These are phyloP conservation scores for Petrocephalus microphthalmus DNA, from an alignment of 2,113 vertebrate species.

Conservation along the genomic window DNA sequence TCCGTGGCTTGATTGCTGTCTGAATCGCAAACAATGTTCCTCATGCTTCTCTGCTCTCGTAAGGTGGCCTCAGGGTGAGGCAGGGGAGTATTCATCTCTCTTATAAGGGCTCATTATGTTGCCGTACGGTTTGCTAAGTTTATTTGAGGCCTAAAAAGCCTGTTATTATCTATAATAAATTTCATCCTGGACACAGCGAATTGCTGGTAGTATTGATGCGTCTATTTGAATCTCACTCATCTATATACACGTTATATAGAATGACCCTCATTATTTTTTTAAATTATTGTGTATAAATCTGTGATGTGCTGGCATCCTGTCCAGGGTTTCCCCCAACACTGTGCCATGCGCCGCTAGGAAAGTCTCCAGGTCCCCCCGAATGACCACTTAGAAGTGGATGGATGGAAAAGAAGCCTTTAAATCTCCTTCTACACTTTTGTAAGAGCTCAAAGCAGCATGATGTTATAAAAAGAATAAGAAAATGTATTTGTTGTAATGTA, in stretches of 20 bases:
- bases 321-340: background rate
- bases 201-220: background rate
- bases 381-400: background rate
- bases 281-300: background rate
- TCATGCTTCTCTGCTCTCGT: background rate
- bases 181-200: constrained; percentile 2
- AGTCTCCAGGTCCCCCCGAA: background rate
- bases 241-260: background rate
- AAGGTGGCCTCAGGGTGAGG: background rate
- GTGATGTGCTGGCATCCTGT: background rate
- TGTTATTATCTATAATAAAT: constrained; percentile 16
- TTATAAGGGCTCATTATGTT: constrained; percentile 12
- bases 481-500: background rate
- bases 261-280: background rate
- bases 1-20: background rate
- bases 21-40: constrained; percentile 1
- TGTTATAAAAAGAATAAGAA: background rate
- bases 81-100: background rate
- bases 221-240: constrained; percentile 8
- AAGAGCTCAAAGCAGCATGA: background rate
- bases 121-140: background rate
- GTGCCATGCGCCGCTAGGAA: background rate
- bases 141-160: background rate
- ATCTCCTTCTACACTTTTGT: background rate
- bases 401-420: background rate